phyloP scores from a whole-genome alignment of 1,140 invertebrate genomes.

The Drosophila equinoxialis region DNA sequence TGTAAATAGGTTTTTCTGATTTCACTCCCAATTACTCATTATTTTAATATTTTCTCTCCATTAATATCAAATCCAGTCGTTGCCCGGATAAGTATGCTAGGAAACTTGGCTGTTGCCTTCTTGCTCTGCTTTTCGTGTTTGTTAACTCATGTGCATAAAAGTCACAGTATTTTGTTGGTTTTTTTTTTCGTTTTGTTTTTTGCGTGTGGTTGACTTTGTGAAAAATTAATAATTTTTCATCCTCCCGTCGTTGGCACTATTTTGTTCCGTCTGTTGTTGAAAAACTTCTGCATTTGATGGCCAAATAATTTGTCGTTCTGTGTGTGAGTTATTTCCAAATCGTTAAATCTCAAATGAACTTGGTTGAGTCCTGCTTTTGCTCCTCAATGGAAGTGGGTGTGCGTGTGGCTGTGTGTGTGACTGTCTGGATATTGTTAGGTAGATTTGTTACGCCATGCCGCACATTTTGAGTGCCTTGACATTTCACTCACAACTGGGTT shows the following conservation, averaged over 20 bases:
- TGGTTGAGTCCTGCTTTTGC: slow-evolving; percentile 6
- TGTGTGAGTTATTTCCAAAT: slow-evolving; percentile 73
- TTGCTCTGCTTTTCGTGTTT: slow-evolving; percentile 27
- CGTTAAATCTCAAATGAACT: slow-evolving; percentile 74
- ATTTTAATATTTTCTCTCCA: slow-evolving; percentile 4
- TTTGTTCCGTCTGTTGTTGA: slow-evolving; percentile 21
- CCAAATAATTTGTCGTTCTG: slow-evolving; percentile 77
- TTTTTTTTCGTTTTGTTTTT: slow-evolving; percentile 11
- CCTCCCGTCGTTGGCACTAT: neutral
- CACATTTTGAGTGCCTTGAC: slow-evolving; percentile 72
- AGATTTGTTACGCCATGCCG: slow-evolving; percentile 65
- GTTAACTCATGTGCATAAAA: slow-evolving; percentile 71
- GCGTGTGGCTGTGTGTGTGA: slow-evolving; percentile 9
- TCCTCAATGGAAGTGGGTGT: neutral
- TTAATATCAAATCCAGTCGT: neutral
- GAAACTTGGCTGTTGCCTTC: slow-evolving; percentile 33
- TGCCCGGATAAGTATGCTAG: slow-evolving; percentile 58
- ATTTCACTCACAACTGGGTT: slow-evolving; percentile 56
- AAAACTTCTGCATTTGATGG: slow-evolving; percentile 71
- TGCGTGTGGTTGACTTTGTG: slow-evolving; percentile 64
- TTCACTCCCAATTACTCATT: slow-evolving; percentile 33
- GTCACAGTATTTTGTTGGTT: slow-evolving; percentile 44
- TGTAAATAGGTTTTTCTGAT: neutral
- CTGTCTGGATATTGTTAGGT: slow-evolving; percentile 34
- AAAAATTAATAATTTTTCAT: slow-evolving; percentile 74